A percentile compares a stretch with the other conserved stretches of the same genome.
These are phyloP conservation scores for Latrodectus hesperus DNA, from an alignment of 2,888 invertebrate genomes.

Conservation along the genomic window DNA sequence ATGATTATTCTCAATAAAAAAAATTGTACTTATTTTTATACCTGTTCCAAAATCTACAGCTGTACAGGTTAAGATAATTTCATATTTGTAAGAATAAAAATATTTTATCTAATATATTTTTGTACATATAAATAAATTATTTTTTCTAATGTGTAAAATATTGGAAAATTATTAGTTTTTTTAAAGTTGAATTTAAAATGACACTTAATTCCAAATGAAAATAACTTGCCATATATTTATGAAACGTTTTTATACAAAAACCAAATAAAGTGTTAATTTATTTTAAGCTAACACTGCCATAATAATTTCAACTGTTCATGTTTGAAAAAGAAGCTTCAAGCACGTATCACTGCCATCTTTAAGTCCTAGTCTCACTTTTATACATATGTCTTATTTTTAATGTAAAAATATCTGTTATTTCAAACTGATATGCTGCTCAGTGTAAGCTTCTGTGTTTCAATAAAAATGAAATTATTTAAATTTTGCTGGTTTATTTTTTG, in stretches of 20 bases:
- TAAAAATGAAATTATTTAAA: slow-evolving; percentile 59
- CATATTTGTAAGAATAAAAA: slow-evolving; percentile 34
- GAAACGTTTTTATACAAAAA: slow-evolving; percentile 1
- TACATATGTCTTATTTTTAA: slow-evolving; percentile 31
- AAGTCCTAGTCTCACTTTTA: slow-evolving; percentile 62
- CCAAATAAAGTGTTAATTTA: slow-evolving; percentile 12
- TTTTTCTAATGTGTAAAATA: slow-evolving; percentile 35
- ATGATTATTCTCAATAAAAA: too few relatives aligned
- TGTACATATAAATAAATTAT: slow-evolving; percentile 61
- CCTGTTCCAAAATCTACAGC: background rate
- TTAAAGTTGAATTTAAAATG: slow-evolving; percentile 1
- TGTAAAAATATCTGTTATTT: slow-evolving; percentile 63
- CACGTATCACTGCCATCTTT: slow-evolving; percentile 66
- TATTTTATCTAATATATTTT: slow-evolving; percentile 53
- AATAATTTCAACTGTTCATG: slow-evolving; percentile 20
- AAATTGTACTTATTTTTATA: too few relatives aligned
- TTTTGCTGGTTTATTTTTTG: too few relatives aligned
- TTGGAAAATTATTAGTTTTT: background rate
- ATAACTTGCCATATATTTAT: slow-evolving; percentile 1
- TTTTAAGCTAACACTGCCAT: slow-evolving; percentile 63
- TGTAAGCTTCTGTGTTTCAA: slow-evolving; percentile 66
- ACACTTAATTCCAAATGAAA: slow-evolving; percentile 16
- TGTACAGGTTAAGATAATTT: slow-evolving; percentile 29
- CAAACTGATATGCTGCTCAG: slow-evolving; percentile 55
- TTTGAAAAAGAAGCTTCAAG: slow-evolving; percentile 49